Evolutionary conservation across 1,140 invertebrate genomes (phyloP).

Genomic region (honey bee (Apis mellifera)): DNA sequence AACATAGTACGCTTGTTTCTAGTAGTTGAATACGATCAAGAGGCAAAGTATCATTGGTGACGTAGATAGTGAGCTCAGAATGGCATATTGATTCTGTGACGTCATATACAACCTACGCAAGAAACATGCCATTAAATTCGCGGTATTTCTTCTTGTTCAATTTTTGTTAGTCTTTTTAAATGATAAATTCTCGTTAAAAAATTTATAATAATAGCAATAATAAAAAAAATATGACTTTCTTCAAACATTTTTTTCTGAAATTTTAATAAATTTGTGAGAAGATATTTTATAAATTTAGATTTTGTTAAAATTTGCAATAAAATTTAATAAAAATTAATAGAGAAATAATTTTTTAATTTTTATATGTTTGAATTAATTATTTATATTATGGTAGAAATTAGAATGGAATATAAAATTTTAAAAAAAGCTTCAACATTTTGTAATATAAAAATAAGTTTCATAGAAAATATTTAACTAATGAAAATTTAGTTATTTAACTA

Average conservation of each 20-base stretch:
- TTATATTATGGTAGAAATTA: no score
- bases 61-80: constrained; percentile 34
- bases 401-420: no score
- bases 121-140: constrained; percentile 7
- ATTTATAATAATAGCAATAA: neutral
- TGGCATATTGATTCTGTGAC: constrained; percentile 62
- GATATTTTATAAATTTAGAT: neutral
- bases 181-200: neutral
- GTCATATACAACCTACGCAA: constrained; percentile 54
- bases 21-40: neutral
- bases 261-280: no score
- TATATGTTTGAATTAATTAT: no score
- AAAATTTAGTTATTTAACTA: no score
- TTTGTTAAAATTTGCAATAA: no score
- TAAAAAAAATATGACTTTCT: no score
- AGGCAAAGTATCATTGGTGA: constrained; percentile 45
- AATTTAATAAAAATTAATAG: neutral
- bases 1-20: constrained; percentile 35
- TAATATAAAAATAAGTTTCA: no score
- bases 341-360: no score
- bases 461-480: no score
- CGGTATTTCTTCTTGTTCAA: neutral
- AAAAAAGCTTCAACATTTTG: no score
- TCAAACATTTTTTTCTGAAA: no score
- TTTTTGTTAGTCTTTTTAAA: neutral